Evolutionary conservation across 1,140 invertebrate genomes (phyloP), one percentile per base, ranked within the genome.

Genomic region (Danaus melanippus): DNA sequence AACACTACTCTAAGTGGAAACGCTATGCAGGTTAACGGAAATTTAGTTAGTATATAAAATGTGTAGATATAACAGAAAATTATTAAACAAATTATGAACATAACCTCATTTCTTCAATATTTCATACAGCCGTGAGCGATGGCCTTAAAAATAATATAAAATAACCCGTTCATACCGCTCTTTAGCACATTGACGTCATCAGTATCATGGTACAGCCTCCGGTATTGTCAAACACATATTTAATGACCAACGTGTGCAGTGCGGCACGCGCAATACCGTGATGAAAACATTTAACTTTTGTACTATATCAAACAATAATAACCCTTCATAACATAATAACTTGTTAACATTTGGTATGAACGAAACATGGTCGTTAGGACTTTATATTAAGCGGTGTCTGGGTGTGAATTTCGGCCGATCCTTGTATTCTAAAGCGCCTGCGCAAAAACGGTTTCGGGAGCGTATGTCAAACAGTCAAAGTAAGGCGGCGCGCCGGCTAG

Each of bases 211-310:
- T 62, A 81, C 79, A 86, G 78, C 79, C 78, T 70, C 83, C 64
- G 70, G 65, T 80, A 84, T 83, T 86, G 80, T 86, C 79, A 86
- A 82, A 84, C 79, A 86, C 79, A 83, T 83, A 82, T 85, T 85
- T 85, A 83, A 85, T 83, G 81, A 84, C 76, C 73, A 75, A 69
- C 76, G 83, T 85, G 79, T 86, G 83, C 83, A 86, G 80, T 86
- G 80, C 83, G 83, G 78, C 79, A 83, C 77, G 69, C 76, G 76
- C 71, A 70, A 48, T 67, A 12, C 54, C 9, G 51, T 46, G 44
- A 10, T 9, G 40, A 44, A 76, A 76, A 64, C 39, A 54, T 32
- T 45, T 39, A 15, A 70, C 56, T 32, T 32, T 32, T 32, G 21
- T 32, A 32, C 21, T 32, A 32, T 32, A 32, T 32, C 21, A 32